Conservation (phyloP, 2,797 vertebrate genomes). For the Crenichthys baileyi region DNA sequence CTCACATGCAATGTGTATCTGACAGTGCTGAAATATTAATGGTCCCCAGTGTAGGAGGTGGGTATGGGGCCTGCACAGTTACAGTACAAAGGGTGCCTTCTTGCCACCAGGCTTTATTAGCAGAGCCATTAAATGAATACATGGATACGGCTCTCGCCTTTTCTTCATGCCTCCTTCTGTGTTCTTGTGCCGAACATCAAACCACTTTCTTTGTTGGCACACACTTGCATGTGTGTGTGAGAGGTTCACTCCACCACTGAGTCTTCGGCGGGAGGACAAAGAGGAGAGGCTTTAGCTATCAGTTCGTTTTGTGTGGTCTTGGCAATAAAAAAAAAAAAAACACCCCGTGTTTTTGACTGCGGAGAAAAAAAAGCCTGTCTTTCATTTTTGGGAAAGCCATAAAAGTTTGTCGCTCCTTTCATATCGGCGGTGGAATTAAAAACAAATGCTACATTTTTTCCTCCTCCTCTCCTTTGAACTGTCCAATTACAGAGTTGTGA, state of each 20-base stretch:
- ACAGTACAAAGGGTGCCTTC: conserved; percentile 80
- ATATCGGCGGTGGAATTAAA: conserved; percentile 91
- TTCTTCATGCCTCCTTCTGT: conserved; percentile 56
- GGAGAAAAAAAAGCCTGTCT: conserved; percentile 81
- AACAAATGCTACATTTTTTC: conserved; percentile 90
- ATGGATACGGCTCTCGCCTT: conserved; percentile 61
- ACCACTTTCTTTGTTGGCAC: conserved; percentile 48
- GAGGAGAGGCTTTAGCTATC: conserved; percentile 82
- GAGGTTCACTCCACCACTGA: conserved; percentile 28
- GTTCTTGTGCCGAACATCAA: conserved; percentile 62
- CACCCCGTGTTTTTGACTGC: conserved; percentile 91
- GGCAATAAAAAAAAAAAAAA: conserved; percentile 92
- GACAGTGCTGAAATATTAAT: conserved; percentile 83
- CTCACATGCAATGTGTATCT: conserved; percentile 78
- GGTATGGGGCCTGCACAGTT: conserved; percentile 78
- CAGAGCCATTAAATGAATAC: conserved; percentile 76
- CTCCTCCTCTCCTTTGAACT: conserved; percentile 88
- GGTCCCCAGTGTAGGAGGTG: conserved; percentile 81
- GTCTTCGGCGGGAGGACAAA: conserved; percentile 69
- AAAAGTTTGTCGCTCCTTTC: conserved; percentile 95
- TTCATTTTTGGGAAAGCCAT: conserved; percentile 96
- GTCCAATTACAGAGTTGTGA: conserved; percentile 98
- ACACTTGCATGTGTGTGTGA: not conserved
- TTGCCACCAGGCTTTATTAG: conserved; percentile 82
- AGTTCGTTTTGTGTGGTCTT: conserved; percentile 97